A percentile compares a stretch with the other conserved stretches of the same genome.
phyloP scores from a whole-genome alignment of 2,888 invertebrate genomes.

The Heliconius ethilla region DNA sequence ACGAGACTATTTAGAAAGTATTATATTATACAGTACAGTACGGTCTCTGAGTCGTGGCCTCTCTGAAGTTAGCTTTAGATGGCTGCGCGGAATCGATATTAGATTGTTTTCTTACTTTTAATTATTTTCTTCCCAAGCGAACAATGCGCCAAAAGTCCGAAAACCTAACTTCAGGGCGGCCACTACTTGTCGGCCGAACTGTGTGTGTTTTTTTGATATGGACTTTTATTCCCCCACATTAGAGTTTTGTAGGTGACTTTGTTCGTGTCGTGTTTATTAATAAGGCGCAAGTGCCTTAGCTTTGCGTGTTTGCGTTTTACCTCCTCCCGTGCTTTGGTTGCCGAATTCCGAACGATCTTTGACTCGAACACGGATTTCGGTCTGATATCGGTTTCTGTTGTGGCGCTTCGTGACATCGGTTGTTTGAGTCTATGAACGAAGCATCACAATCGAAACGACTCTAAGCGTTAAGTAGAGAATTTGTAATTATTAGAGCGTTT shows the following conservation, averaged over 20 bases:
- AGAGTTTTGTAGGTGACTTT: constrained; percentile 68
- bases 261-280: constrained; percentile 72
- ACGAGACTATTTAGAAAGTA: constrained; percentile 67
- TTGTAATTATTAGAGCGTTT: constrained; percentile 63
- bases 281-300: constrained; percentile 76
- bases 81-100: neutral
- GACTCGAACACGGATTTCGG: constrained; percentile 27
- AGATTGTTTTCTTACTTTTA: no score
- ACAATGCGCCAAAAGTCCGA: no score
- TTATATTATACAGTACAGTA: neutral
- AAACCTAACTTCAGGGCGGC: neutral
- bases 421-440: constrained; percentile 5
- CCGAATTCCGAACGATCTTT: constrained; percentile 29
- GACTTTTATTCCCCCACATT: constrained; percentile 60
- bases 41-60: neutral
- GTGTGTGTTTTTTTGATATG: constrained; percentile 72
- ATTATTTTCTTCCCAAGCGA: no score
- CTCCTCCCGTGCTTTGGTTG: constrained; percentile 50
- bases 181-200: neutral
- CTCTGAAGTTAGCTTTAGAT: neutral
- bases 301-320: constrained; percentile 58
- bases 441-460: constrained; percentile 43
- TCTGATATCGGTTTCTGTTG: constrained; percentile 20
- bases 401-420: neutral
- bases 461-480: constrained; percentile 70